Evolutionary conservation across 2,888 invertebrate species (phyloP).

Genomic region (Stegana nigrithorax): DNA sequence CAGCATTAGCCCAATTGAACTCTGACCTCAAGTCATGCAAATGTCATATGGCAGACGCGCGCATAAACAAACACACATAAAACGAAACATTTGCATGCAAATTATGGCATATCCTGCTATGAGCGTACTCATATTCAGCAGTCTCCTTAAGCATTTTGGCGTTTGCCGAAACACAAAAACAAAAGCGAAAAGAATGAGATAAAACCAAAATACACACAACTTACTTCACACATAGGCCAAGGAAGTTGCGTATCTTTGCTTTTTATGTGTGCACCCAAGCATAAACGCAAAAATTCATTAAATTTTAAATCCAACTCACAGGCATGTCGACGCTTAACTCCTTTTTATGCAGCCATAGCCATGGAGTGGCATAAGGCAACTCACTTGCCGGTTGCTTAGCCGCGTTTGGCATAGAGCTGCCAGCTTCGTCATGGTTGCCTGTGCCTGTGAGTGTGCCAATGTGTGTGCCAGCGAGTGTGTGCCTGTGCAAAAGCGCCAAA

Average conservation of each 20-base stretch:
- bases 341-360: not conserved
- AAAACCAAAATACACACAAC: constrained; percentile 14
- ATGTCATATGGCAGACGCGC: not conserved
- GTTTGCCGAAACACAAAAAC: constrained; percentile 3
- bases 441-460: too few species aligned
- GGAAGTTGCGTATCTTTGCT: constrained; percentile 27
- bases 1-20: not conserved
- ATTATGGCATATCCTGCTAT: not conserved
- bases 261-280: constrained; percentile 31
- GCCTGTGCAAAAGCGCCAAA: constrained; percentile 27
- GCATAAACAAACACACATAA: not conserved
- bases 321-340: not conserved
- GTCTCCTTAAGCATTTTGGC: not conserved
- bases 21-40: not conserved
- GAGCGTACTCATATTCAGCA: not conserved
- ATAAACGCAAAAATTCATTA: constrained; percentile 36
- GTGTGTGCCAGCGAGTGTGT: too few species aligned
- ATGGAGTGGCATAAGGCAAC: not conserved
- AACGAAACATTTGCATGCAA: constrained; percentile 3
- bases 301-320: constrained; percentile 38
- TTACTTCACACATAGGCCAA: not conserved
- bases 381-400: not conserved
- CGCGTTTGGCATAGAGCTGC: too few species aligned
- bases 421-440: too few species aligned
- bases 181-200: constrained; percentile 6